phyloP scores from a whole-genome alignment of 2,888 invertebrate species.

The Suillia variegata region DNA sequence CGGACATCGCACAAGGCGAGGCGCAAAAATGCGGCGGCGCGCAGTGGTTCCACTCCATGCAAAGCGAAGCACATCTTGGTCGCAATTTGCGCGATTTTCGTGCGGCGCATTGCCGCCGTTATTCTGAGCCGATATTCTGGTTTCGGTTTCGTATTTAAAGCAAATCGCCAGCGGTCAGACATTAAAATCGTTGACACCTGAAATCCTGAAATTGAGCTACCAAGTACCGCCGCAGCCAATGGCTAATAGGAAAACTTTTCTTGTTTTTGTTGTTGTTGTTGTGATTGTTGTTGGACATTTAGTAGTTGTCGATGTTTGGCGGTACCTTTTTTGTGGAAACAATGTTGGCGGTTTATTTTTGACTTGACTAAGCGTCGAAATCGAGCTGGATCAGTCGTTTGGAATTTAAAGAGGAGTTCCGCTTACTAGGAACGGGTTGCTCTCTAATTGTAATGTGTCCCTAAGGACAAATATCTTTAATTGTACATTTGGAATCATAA shows the following conservation, averaged over 20 bases:
- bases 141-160: conserved; percentile 14
- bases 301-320: not conserved
- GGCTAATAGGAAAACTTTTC: conserved; percentile 10
- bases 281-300: not conserved
- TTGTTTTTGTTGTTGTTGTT: no score
- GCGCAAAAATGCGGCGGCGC: no score
- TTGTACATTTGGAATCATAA: no score
- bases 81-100: not conserved
- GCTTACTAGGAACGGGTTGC: no score
- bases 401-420: no score
- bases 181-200: conserved; percentile 30
- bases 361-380: no score
- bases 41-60: no score
- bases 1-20: not conserved
- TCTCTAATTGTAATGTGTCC: no score
- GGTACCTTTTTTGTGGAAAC: not conserved
- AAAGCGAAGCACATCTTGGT: no score
- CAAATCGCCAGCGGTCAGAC: conserved; percentile 20
- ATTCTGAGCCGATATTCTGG: not conserved
- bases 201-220: conserved; percentile 26
- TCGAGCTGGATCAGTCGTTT: no score
- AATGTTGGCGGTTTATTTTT: no score
- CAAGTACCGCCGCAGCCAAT: not conserved
- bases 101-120: not conserved
- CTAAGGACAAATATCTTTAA: no score